phyloP scores from a whole-genome alignment of 2,888 invertebrate genomes.

The Halocaridina rubra region DNA sequence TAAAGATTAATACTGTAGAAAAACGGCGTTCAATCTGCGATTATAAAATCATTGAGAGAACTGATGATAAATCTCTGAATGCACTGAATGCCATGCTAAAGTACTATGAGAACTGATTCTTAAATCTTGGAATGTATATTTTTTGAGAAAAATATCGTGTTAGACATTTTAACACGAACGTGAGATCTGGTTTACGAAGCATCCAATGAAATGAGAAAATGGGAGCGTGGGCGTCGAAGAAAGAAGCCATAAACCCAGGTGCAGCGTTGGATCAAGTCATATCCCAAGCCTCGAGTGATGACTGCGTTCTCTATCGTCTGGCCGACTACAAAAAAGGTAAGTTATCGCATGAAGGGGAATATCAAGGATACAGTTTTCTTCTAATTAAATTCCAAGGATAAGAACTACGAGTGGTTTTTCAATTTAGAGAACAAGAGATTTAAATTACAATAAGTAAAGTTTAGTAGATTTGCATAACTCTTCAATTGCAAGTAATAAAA shows the following conservation, averaged over 20 bases:
- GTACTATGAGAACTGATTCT: too few relatives aligned
- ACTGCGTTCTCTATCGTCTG: conserved; percentile 84
- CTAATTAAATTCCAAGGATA: too few relatives aligned
- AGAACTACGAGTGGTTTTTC: not conserved
- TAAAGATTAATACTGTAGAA: too few relatives aligned
- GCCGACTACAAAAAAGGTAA: conserved; percentile 87
- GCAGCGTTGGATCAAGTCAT: conserved; percentile 90
- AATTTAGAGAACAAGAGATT: not conserved
- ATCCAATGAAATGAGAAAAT: not conserved
- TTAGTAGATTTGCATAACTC: not conserved
- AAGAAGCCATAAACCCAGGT: conserved; percentile 70
- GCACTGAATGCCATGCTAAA: too few relatives aligned
- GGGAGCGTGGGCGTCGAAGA: conserved; percentile 46
- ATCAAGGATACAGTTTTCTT: too few relatives aligned
- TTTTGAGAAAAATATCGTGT: too few relatives aligned
- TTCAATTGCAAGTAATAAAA: not conserved
- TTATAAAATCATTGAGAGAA: too few relatives aligned
- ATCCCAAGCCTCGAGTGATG: conserved; percentile 78
- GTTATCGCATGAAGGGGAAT: too few relatives aligned
- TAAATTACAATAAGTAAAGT: not conserved
- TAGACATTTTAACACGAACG: not conserved
- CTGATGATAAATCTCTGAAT: too few relatives aligned
- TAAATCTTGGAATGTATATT: too few relatives aligned
- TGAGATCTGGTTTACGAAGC: not conserved
- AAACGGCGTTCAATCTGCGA: too few relatives aligned